Conservation (phyloP, 2,797 vertebrate genomes). For the Oryzias dopingdopingensis region DNA sequence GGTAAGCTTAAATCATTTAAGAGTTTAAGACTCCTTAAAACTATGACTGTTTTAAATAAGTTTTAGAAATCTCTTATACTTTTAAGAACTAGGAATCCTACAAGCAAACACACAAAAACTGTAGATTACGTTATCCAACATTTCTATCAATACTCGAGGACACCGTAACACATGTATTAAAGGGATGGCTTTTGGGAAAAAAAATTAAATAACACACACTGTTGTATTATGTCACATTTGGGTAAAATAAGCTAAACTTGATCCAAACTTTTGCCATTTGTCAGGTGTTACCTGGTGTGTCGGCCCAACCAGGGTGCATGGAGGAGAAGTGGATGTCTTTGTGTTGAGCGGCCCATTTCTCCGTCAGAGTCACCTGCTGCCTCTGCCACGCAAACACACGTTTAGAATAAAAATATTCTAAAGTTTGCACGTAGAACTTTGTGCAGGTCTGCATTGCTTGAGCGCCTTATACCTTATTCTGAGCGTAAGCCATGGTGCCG, state of each 20-base stretch:
- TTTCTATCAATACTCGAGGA: no score
- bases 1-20: no score
- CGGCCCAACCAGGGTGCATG: conserved; percentile 86
- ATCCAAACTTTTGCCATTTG: background rate
- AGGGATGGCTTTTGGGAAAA: no score
- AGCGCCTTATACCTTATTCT: conserved; percentile 80
- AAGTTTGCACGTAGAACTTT: background rate
- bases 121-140: no score
- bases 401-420: background rate
- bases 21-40: no score
- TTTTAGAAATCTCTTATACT: no score
- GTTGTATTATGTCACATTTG: no score
- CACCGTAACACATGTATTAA: no score
- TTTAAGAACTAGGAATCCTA: no score
- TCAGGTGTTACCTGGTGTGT: conserved; percentile 78
- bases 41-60: no score
- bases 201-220: no score
- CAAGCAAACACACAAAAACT: no score
- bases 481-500: conserved; percentile 83
- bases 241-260: background rate
- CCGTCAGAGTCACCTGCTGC: conserved; percentile 84
- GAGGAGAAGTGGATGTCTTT: conserved; percentile 82
- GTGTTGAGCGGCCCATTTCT: conserved; percentile 78
- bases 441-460: rapidly evolving
- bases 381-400: conserved; percentile 67